Conservation (phyloP, 2,113 vertebrate genomes). For the Psittacara wagleri region DNA sequence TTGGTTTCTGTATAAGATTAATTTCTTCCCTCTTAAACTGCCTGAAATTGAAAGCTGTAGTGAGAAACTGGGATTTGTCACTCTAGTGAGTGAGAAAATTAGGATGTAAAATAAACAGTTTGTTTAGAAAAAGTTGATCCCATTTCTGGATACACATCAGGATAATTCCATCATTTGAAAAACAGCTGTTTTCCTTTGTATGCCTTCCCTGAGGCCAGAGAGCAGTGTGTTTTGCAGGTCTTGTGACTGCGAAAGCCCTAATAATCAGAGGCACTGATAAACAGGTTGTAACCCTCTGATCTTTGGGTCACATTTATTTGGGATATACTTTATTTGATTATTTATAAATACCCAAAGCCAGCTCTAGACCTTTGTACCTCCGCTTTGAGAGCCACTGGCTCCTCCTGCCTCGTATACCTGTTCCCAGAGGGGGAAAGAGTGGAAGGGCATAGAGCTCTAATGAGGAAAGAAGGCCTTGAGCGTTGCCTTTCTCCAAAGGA, state of each 20-base stretch:
- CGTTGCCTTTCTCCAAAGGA: neutral
- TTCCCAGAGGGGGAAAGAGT: neutral
- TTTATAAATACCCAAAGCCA: neutral
- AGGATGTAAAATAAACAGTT: neutral
- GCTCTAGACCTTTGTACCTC: neutral
- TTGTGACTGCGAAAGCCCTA: neutral
- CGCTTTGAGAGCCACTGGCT: neutral
- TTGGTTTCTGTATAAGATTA: neutral
- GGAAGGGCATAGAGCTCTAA: neutral
- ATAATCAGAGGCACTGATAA: neutral
- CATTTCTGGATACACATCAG: neutral
- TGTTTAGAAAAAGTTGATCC: neutral
- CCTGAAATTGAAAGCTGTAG: neutral
- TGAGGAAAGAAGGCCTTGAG: neutral
- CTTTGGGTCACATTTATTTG: neutral
- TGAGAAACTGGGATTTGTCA: neutral
- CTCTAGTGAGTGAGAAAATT: neutral
- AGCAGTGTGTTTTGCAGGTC: neutral
- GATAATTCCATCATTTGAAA: neutral
- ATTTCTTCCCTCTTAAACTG: neutral
- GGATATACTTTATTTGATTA: neutral
- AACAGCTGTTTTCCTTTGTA: neutral
- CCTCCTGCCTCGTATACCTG: neutral
- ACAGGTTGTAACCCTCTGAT: neutral
- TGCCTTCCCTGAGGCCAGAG: neutral